A percentile compares a stretch with the other conserved stretches of the same genome.
phyloP scores from a whole-genome alignment of 2,113 vertebrate genomes.

The Anseranas semipalmata region DNA sequence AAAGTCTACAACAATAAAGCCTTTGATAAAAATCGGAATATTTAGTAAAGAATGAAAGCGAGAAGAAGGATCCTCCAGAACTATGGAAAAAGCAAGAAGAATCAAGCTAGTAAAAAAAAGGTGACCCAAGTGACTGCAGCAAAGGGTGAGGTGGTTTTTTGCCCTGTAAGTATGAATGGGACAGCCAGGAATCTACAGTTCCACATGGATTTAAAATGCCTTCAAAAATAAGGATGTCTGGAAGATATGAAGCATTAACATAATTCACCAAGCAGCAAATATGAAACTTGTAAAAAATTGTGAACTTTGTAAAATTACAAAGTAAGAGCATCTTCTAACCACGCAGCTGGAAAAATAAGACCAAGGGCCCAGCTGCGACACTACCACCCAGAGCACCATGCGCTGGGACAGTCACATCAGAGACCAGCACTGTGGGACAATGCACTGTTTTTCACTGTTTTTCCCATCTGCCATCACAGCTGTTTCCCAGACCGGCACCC shows the following conservation, averaged over 20 bases:
- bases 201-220: neutral
- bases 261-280: neutral
- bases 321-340: neutral
- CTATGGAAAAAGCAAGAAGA: neutral
- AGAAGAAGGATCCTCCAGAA: neutral
- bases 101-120: neutral
- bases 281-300: too few relatives aligned
- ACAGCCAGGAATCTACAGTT: neutral
- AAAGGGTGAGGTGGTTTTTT: neutral
- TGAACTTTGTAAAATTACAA: too few relatives aligned
- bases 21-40: neutral
- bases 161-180: neutral
- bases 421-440: neutral
- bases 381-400: neutral
- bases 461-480: neutral
- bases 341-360: neutral
- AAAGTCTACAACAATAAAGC: neutral
- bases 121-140: fast-evolving
- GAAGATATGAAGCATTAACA: neutral
- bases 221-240: neutral
- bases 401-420: neutral
- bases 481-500: neutral
- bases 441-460: neutral
- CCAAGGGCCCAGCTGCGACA: neutral
- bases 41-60: neutral